Conservation (phyloP, 2,797 vertebrate genomes). For the Alosa sapidissima region DNA sequence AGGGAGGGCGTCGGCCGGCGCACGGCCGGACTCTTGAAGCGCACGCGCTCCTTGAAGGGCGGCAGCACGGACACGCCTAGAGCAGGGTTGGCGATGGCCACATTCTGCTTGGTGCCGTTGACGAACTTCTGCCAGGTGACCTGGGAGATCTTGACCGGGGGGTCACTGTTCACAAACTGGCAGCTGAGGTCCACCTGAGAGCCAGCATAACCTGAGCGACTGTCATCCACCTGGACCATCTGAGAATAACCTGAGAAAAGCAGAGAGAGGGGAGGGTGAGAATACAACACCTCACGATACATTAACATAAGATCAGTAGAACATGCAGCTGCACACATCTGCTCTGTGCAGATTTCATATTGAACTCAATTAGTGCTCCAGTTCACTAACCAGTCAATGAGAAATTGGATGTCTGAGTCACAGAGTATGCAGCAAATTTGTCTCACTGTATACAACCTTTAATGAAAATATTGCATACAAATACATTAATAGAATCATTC, state of each 20-base stretch:
- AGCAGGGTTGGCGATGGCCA: slow-evolving; percentile 92
- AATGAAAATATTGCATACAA: not conserved
- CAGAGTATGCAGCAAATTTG: not conserved
- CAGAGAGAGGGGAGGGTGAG: slow-evolving; percentile 26
- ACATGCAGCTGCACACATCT: no score
- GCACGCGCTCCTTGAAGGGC: slow-evolving; percentile 85
- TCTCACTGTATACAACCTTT: not conserved
- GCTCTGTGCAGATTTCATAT: not conserved
- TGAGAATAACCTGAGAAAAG: slow-evolving; percentile 76
- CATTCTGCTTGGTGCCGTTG: slow-evolving; percentile 92
- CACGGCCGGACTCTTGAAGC: slow-evolving; percentile 84
- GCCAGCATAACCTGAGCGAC: slow-evolving; percentile 84
- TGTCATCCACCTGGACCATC: slow-evolving; percentile 87
- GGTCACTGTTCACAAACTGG: slow-evolving; percentile 85
- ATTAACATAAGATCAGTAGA: no score
- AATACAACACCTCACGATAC: not conserved
- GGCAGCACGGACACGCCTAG: slow-evolving; percentile 90
- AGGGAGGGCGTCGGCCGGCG: slow-evolving; percentile 83
- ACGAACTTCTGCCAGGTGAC: slow-evolving; percentile 95
- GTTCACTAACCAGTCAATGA: not conserved
- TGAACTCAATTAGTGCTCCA: no score
- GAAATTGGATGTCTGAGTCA: not conserved
- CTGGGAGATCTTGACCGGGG: slow-evolving; percentile 93
- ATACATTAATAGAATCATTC: not conserved
- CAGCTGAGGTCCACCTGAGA: slow-evolving; percentile 89